These are phyloP conservation scores for Halichoeres trimaculatus DNA, from an alignment of 2,113 vertebrate genomes.

Conservation along the genomic window DNA sequence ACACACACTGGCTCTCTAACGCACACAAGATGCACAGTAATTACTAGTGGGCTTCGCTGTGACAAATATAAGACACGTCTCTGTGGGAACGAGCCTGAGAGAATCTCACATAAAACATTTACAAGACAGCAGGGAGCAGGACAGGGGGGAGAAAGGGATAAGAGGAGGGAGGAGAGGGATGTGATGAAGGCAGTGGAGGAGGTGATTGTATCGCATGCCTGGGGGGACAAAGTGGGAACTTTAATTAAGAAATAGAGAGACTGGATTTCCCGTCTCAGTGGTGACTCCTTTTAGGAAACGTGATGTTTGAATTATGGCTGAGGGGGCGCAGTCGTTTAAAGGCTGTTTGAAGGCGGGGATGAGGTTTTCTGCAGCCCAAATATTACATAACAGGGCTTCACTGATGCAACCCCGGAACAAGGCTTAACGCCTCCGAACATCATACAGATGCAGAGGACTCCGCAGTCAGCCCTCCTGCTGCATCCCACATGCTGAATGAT, in stretches of 20 bases:
- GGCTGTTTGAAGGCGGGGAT: conserved; percentile 50
- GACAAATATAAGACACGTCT: conserved; percentile 57
- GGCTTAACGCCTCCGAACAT: conserved; percentile 70
- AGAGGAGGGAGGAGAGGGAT: conserved; percentile 31
- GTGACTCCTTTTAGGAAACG: conserved; percentile 64
- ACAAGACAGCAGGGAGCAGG: conserved; percentile 53
- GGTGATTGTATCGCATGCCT: conserved; percentile 72
- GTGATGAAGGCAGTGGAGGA: conserved; percentile 61
- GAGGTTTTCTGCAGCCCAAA: conserved; percentile 60
- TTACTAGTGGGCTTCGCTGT: conserved; percentile 44
- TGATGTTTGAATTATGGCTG: conserved; percentile 59
- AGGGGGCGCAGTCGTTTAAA: conserved; percentile 54
- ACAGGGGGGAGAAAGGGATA: conserved; percentile 13
- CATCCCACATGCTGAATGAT: conserved; percentile 66
- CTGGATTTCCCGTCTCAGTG: conserved; percentile 63
- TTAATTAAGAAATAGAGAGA: conserved; percentile 73
- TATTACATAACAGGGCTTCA: conserved; percentile 68
- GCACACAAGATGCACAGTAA: conserved; percentile 39
- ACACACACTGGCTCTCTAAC: conserved; percentile 18
- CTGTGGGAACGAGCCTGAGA: conserved; percentile 30
- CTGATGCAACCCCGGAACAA: conserved; percentile 70
- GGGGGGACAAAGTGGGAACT: conserved; percentile 66
- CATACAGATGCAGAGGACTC: conserved; percentile 63
- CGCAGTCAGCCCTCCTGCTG: conserved; percentile 59
- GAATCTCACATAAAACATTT: conserved; percentile 57